phyloP scores from a whole-genome alignment of 2,113 vertebrate genomes.

The Gnathonemus longibarbis region DNA sequence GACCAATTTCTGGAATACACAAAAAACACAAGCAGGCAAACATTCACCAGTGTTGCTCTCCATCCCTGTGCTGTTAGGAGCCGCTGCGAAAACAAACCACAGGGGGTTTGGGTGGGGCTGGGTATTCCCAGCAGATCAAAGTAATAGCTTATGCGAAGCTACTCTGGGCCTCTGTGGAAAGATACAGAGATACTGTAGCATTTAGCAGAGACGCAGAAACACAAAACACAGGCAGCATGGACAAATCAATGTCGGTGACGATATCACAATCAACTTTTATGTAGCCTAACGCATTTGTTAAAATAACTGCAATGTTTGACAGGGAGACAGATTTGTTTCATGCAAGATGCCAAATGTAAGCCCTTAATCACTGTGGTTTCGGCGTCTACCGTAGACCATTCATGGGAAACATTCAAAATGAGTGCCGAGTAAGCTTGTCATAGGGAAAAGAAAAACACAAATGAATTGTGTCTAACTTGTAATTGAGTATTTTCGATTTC shows the following conservation, averaged over 20 bases:
- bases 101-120: background rate
- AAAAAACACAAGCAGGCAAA: background rate
- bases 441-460: background rate
- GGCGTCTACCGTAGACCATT: background rate
- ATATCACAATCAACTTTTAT: background rate
- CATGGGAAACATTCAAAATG: background rate
- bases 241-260: background rate
- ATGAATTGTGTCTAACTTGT: background rate
- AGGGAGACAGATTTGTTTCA: background rate
- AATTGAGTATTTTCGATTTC: background rate
- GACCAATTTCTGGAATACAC: background rate
- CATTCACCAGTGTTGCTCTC: too few species aligned
- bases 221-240: background rate
- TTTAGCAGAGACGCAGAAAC: background rate
- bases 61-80: too few species aligned
- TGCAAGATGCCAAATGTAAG: background rate
- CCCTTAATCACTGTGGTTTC: constrained; percentile 2
- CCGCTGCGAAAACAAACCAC: background rate
- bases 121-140: background rate
- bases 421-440: background rate
- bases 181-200: background rate
- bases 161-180: background rate
- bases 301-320: constrained; percentile 6
- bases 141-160: background rate
- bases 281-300: background rate